Conservation (phyloP, 2,888 invertebrate species). For the Tetheella fluctuosa region DNA sequence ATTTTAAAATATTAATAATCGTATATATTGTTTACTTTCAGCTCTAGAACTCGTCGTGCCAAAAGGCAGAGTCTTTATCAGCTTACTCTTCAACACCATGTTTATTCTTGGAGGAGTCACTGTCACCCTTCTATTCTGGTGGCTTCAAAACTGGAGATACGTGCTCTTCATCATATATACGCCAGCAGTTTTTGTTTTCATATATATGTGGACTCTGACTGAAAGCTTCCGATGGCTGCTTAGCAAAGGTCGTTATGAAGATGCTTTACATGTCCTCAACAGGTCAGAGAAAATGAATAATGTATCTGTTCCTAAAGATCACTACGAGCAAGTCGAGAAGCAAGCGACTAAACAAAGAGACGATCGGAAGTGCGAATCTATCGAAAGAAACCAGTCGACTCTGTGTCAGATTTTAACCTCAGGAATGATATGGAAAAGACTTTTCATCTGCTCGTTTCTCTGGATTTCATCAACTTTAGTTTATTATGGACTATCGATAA, state of each 20-base stretch:
- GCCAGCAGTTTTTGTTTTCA: constrained; percentile 67
- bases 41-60: constrained; percentile 77
- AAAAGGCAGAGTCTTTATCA: constrained; percentile 76
- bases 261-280: constrained; percentile 85
- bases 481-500: constrained; percentile 91
- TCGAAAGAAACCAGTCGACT: constrained; percentile 64
- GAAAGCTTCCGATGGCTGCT: constrained; percentile 79
- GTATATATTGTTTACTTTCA: constrained; percentile 45
- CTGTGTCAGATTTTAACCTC: constrained; percentile 74
- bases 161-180: constrained; percentile 76
- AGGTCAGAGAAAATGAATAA: constrained; percentile 87
- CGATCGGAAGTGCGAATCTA: constrained; percentile 63
- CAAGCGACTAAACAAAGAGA: constrained; percentile 72
- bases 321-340: constrained; percentile 75
- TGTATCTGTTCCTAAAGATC: constrained; percentile 73
- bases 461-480: constrained; percentile 92
- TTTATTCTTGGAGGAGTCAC: constrained; percentile 77
- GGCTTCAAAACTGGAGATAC: constrained; percentile 76
- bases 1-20: neutral
- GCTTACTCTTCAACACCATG: constrained; percentile 78
- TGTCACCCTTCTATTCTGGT: constrained; percentile 74
- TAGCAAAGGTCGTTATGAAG: constrained; percentile 87
- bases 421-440: constrained; percentile 82
- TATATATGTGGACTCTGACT: constrained; percentile 72
- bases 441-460: constrained; percentile 88